These are phyloP conservation scores for Cassiopea andromeda DNA, from an alignment of 30 jellyfish, hydroid and myxozoan genomes.

Conservation along the genomic window DNA sequence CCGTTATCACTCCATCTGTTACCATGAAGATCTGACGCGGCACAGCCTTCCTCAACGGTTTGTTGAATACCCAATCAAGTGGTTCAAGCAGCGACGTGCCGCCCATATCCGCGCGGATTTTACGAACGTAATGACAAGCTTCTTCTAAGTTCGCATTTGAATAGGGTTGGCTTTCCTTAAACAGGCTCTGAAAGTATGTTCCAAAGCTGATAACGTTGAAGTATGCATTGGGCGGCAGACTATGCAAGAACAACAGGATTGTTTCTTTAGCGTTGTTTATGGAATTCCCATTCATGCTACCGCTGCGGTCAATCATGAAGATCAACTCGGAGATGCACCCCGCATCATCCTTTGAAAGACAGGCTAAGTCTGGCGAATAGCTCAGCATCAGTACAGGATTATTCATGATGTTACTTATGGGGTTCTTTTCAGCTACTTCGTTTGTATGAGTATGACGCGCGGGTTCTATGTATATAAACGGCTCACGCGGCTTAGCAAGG, in stretches of 20 bases:
- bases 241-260: constrained; percentile 70
- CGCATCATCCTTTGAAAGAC: constrained; percentile 48
- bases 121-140: constrained; percentile 75
- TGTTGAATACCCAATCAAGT: constrained; percentile 80
- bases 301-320: constrained; percentile 90
- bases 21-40: constrained; percentile 90
- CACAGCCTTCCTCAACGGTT: constrained; percentile 63
- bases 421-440: constrained; percentile 80
- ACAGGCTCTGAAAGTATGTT: constrained; percentile 73
- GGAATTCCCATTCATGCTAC: constrained; percentile 73
- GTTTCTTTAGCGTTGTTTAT: constrained; percentile 79
- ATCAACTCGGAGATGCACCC: constrained; percentile 76
- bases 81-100: constrained; percentile 91
- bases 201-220: constrained; percentile 83
- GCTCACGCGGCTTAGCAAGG: constrained; percentile 91
- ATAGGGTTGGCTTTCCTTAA: constrained; percentile 82
- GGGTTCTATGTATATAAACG: constrained; percentile 90
- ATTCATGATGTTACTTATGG: constrained; percentile 85
- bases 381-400: constrained; percentile 95
- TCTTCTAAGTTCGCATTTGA: constrained; percentile 66
- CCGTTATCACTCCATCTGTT: constrained; percentile 81
- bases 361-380: constrained; percentile 80
- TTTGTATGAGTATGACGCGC: constrained; percentile 75
- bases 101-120: constrained; percentile 87
- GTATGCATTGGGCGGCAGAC: constrained; percentile 83